Base-by-base conservation (phyloP, 2,113 vertebrate genomes). In the Scartelaos histophorus region DNA sequence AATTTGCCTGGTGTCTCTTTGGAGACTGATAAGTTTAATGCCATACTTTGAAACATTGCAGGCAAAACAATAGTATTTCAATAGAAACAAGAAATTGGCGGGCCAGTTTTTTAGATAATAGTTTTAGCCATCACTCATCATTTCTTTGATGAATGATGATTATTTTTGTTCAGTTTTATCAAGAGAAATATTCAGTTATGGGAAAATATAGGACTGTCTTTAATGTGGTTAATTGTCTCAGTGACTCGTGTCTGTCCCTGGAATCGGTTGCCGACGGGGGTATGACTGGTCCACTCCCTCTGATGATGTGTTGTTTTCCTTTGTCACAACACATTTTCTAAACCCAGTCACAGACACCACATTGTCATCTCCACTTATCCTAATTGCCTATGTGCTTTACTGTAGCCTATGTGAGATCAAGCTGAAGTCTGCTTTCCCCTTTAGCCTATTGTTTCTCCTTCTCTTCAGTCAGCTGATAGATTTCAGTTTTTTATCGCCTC, bases 331-430 rank as follows among this genome's bases (percentile, higher is more conserved):
- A 58, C 22, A 24, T 25, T 60, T 60, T 25, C 22, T 29, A 24
- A 60, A 60, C 22, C 57, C 57, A 60, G 57, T 60, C 57, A 60
- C 22, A 56, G 54, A 22, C 54, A 10, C 54, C 54, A 56, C 54
- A 56, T 22, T 3, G n/a, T 56, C 54, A 56, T 21, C 54, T 56
- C 21, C 16, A 47, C 46, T 51, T 6, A 51, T 56, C 54, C 9
- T 56, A 56, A 56, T 56, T 56, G n/a, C 9, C 21, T 1, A 7
- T 12, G 54, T 51, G 49, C 16, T 51, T 22, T 56, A 56, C 54
- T 12, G n/a, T 22, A 22, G 5, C 29, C 29, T 29, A 29, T 29
- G 19, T 17, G 15, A 56, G n/a, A 56, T 56, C 21, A 56, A 12
- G 7, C 54, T 22, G 54, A 4, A 22, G 11, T 22, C 12, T 22